Conservation (phyloP, 2,113 vertebrate genomes). For the Leptobrachium ailaonicum region DNA sequence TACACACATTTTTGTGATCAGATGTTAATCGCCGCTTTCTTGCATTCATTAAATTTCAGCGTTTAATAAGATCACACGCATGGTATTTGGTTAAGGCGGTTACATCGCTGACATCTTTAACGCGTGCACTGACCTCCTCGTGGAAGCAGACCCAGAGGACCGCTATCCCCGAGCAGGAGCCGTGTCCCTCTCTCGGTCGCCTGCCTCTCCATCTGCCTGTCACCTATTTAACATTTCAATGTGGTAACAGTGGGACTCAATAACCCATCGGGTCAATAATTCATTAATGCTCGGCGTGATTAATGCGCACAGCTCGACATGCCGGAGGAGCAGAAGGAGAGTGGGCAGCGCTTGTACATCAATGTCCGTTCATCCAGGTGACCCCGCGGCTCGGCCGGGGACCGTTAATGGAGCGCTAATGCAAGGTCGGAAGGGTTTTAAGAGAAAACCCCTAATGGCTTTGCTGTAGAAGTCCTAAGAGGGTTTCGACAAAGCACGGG, state of each 20-base stretch:
- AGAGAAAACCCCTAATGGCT: slow-evolving; percentile 21
- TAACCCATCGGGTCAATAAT: slow-evolving; percentile 34
- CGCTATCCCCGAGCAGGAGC: slow-evolving; percentile 4
- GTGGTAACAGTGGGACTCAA: slow-evolving; percentile 16
- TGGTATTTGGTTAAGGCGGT: too few relatives aligned
- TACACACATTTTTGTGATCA: too few relatives aligned
- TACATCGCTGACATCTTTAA: too few relatives aligned
- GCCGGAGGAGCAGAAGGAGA: not conserved
- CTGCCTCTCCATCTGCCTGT: not conserved
- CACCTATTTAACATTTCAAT: slow-evolving; percentile 26
- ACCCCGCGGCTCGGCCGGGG: slow-evolving; percentile 14
- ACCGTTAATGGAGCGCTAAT: slow-evolving; percentile 26
- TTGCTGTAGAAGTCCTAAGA: slow-evolving; percentile 5
- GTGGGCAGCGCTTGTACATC: slow-evolving; percentile 1
- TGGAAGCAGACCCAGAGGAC: not conserved
- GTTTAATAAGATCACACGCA: too few relatives aligned
- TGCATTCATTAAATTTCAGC: too few relatives aligned
- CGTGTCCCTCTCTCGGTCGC: not conserved
- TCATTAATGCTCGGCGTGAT: slow-evolving; percentile 33
- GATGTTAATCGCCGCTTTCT: too few relatives aligned
- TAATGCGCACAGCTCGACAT: slow-evolving; percentile 6
- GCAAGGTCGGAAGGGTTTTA: slow-evolving; percentile 9
- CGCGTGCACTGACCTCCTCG: too few relatives aligned
- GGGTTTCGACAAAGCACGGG: not conserved
- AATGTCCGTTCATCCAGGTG: slow-evolving; percentile 22